phyloP scores from a whole-genome alignment of 2,797 vertebrate genomes.

The Bufotes viridis region DNA sequence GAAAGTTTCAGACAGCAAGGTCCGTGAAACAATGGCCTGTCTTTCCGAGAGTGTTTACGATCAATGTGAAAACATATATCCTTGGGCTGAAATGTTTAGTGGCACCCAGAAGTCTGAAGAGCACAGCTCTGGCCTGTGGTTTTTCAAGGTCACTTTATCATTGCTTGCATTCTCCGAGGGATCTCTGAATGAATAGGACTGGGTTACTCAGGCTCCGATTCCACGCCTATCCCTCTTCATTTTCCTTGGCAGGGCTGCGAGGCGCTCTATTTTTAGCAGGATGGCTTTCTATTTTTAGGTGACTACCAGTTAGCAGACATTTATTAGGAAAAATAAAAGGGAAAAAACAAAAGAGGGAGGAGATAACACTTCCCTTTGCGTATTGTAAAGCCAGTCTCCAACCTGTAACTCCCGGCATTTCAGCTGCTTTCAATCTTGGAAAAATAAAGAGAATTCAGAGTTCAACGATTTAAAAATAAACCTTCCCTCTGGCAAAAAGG shows the following conservation, averaged over 20 bases:
- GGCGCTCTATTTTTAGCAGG: slow-evolving; percentile 93
- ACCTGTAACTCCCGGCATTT: slow-evolving; percentile 83
- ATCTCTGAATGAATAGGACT: slow-evolving; percentile 87
- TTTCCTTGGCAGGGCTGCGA: slow-evolving; percentile 88
- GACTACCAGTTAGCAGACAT: slow-evolving; percentile 88
- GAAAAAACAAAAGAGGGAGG: slow-evolving; percentile 69
- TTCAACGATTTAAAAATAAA: slow-evolving; percentile 80
- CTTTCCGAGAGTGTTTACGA: slow-evolving; percentile 81
- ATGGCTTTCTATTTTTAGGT: slow-evolving; percentile 94
- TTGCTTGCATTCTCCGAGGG: slow-evolving; percentile 78
- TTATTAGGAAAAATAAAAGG: slow-evolving; percentile 83
- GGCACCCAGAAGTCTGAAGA: slow-evolving; percentile 84
- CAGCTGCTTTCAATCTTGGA: slow-evolving; percentile 85
- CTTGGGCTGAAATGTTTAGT: slow-evolving; percentile 86
- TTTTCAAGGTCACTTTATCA: slow-evolving; percentile 85
- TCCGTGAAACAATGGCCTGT: slow-evolving; percentile 78
- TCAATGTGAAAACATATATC: slow-evolving; percentile 76
- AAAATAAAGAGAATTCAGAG: slow-evolving; percentile 81
- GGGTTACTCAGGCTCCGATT: slow-evolving; percentile 82
- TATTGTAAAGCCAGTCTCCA: slow-evolving; percentile 79
- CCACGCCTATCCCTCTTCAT: slow-evolving; percentile 94
- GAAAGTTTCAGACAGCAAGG: slow-evolving; percentile 74
- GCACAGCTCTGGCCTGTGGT: slow-evolving; percentile 81
- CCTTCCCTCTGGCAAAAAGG: slow-evolving; percentile 78
- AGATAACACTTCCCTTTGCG: slow-evolving; percentile 74